Base-by-base conservation (phyloP, 2,888 invertebrate genomes). In the Ennomos erosarius region DNA sequence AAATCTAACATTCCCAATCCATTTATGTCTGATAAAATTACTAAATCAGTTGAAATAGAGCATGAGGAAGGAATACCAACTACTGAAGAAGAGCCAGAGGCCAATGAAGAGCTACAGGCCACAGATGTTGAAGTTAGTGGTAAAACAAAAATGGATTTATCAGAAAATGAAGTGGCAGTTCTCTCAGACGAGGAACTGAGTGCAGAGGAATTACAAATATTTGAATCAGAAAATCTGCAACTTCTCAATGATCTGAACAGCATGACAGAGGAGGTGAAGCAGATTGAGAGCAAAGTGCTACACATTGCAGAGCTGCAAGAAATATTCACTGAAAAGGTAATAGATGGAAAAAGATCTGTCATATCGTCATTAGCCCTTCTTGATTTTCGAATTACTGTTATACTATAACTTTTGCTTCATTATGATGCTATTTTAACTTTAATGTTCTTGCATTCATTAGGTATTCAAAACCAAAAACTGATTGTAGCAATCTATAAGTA, bases 221-320 rank as follows among this genome's bases (percentile, higher is more conserved):
- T 98, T 84, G 97, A 98, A 83, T 95, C 96, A 0, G 99, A 99
- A 90, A 99, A 99, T 85, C 94, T 96, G 55, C 96, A 96, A 68
- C 88, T 99, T 9, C 96, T 96, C 74, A 96, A 97, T 78, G 97
- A 98, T 72, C 89, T 99, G 47, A 98, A 97, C 81, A 97, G 95
- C 57, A 93, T 98, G 78, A 96, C 96, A 0, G 98, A 98, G 76
- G 99, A 99, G 89, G 97, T 99, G 0, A 95, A 95, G 82, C 97
- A 96, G 81, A 97, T 98, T 74, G 97, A 97, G 77, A 96, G 95
- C 74, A 98, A 98, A 92, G 98, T 99, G 0, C 95, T 98, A 0
- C 98, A 99, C 80, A 99, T 99, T 74, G 97, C 99, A 1, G 97
- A 97, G 82, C 89, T 99, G 33, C 99, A 99, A 82, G 97, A 99